Evolutionary conservation across 2,113 vertebrate species (phyloP).

Genomic region (Leptobrachium leishanense): DNA sequence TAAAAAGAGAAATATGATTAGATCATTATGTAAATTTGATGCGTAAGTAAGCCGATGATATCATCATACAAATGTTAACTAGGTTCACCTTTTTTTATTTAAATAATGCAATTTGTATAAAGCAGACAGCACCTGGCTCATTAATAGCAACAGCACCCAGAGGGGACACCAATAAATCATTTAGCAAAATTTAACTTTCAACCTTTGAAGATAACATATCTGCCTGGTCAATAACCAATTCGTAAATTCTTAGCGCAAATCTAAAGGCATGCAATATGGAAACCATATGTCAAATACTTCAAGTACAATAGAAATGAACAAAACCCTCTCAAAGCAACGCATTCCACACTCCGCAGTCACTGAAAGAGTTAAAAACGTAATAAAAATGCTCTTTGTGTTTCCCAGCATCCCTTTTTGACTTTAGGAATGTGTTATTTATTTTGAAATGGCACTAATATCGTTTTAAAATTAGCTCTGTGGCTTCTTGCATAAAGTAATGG

Average conservation of each 20-base stretch:
- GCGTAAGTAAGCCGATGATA: too few species aligned
- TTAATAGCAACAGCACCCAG: conserved; percentile 16
- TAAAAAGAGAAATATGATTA: too few species aligned
- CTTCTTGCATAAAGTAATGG: too few species aligned
- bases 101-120: conserved; percentile 8
- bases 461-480: too few species aligned
- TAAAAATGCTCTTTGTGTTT: neutral
- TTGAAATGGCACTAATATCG: too few species aligned
- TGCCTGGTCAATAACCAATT: conserved; percentile 40
- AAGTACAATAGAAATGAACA: neutral
- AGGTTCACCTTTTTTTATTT: neutral
- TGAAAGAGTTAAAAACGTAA: neutral
- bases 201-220: conserved; percentile 28
- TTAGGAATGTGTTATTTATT: too few species aligned
- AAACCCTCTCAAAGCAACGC: neutral
- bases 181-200: conserved; percentile 13
- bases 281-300: conserved; percentile 32
- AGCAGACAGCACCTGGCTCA: conserved; percentile 29
- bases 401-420: neutral
- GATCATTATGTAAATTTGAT: too few species aligned
- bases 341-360: neutral
- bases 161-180: conserved; percentile 38
- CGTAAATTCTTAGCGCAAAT: conserved; percentile 35
- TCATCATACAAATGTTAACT: neutral
- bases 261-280: conserved; percentile 39